A percentile compares a stretch with the other conserved stretches of the same genome.
Conservation (phyloP, 2,113 vertebrate species). For the Oreotrochilus melanogaster region DNA sequence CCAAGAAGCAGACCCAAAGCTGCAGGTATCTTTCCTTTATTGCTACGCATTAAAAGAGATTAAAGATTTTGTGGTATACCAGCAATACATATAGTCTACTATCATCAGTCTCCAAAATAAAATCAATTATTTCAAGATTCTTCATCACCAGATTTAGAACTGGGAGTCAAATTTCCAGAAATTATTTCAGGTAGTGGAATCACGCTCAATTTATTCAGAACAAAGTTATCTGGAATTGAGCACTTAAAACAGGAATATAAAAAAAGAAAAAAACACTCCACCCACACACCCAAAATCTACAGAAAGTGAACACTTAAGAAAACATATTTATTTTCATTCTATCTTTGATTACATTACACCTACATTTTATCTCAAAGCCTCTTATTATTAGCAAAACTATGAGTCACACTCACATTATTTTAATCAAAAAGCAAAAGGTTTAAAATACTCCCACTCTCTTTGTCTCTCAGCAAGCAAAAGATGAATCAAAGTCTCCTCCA, state of each 20-base stretch:
- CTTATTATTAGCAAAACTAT: background rate
- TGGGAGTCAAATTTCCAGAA: background rate
- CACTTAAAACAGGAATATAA: background rate
- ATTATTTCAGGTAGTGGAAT: background rate
- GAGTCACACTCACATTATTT: background rate
- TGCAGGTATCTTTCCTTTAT: background rate
- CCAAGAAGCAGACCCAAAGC: background rate
- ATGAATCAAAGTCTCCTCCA: background rate
- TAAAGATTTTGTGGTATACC: background rate
- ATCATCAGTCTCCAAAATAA: background rate
- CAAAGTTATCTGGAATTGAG: background rate
- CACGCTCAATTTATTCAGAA: background rate
- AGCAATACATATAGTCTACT: background rate
- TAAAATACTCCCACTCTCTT: background rate
- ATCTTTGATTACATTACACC: background rate
- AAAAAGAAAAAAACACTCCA: rapidly evolving
- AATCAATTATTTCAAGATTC: background rate
- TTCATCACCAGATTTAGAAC: background rate
- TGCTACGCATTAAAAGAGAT: background rate
- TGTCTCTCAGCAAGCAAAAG: background rate
- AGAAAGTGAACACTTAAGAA: background rate
- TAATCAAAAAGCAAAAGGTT: background rate
- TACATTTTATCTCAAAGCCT: background rate
- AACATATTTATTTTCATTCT: background rate
- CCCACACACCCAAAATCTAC: background rate